Percentiles rank a stretch among this genome's conserved stretches.
phyloP scores from a whole-genome alignment of 2,888 invertebrate species.

The Diarsia dahlii region DNA sequence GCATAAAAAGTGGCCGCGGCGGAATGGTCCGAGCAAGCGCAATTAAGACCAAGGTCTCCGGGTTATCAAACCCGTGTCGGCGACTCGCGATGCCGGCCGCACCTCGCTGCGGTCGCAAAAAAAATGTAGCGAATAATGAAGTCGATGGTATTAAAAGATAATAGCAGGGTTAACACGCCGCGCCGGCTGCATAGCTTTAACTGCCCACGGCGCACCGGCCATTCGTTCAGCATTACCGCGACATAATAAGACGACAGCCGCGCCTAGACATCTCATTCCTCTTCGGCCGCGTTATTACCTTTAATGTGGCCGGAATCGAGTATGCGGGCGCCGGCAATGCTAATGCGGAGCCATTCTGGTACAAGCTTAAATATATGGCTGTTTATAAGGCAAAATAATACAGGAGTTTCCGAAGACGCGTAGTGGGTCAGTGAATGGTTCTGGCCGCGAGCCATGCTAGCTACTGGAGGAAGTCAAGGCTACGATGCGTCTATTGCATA shows the following conservation, averaged over 20 bases:
- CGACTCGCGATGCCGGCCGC: conserved; percentile 84
- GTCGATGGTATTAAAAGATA: conserved; percentile 90
- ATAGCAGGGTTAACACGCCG: conserved; percentile 85
- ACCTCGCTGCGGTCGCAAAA: conserved; percentile 87
- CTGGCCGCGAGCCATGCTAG: conserved; percentile 83
- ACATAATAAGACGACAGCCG: conserved; percentile 65
- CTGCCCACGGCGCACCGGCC: conserved; percentile 72
- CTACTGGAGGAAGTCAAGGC: conserved; percentile 85
- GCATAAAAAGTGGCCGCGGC: conserved; percentile 89
- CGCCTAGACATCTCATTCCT: conserved; percentile 63
- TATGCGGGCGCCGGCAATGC: conserved; percentile 53
- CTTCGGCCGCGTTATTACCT: conserved; percentile 53
- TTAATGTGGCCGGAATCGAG: conserved; percentile 51
- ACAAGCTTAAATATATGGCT: conserved; percentile 47
- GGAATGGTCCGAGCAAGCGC: conserved; percentile 89
- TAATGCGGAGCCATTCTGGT: conserved; percentile 49
- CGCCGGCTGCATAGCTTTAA: conserved; percentile 82
- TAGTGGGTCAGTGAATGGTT: conserved; percentile 86
- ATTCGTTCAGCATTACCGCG: conserved; percentile 69
- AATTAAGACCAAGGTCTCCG: conserved; percentile 91
- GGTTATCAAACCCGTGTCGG: conserved; percentile 90
- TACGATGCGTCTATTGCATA: conserved; percentile 84
- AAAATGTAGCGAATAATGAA: conserved; percentile 89
- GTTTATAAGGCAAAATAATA: conserved; percentile 67
- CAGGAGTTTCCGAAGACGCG: conserved; percentile 76